Percentiles rank a stretch among this genome's conserved stretches.
Evolutionary conservation across 2,888 invertebrate species (phyloP).

Genomic region (Autographa pulchrina): DNA sequence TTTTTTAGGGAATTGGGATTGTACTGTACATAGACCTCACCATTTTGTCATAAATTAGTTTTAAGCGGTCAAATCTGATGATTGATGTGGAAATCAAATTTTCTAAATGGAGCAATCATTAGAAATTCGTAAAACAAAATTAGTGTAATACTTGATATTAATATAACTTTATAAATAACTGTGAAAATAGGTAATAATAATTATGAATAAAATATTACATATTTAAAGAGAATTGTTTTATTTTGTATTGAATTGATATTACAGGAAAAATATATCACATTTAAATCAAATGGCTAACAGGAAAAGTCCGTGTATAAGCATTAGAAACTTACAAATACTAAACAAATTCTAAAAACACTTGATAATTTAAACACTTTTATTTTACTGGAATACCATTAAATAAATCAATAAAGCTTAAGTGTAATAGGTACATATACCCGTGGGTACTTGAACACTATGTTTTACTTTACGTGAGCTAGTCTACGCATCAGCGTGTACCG

Average conservation of each 20-base stretch:
- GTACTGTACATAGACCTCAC: slow-evolving; percentile 90
- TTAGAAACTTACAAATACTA: not conserved
- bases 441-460: too few species aligned
- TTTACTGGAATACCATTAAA: too few species aligned
- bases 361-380: too few species aligned
- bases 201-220: slow-evolving; percentile 90
- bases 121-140: slow-evolving; percentile 88
- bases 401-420: too few species aligned
- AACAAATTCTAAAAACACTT: too few species aligned
- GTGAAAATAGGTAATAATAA: slow-evolving; percentile 90
- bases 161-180: slow-evolving; percentile 90
- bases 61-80: slow-evolving; percentile 85
- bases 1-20: slow-evolving; percentile 92
- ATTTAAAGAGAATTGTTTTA: slow-evolving; percentile 84
- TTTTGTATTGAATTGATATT: slow-evolving; percentile 54
- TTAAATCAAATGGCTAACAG: not conserved
- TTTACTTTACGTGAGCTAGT: too few species aligned
- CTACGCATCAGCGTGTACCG: too few species aligned
- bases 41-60: slow-evolving; percentile 86
- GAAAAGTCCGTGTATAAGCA: not conserved
- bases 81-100: slow-evolving; percentile 88
- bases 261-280: not conserved
- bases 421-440: too few species aligned
- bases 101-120: slow-evolving; percentile 89
- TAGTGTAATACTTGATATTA: slow-evolving; percentile 90